Percentiles rank a stretch among this genome's conserved stretches.
These are phyloP conservation scores for Sphaeramia orbicularis DNA, from an alignment of 2,797 vertebrate species.

Conservation along the genomic window DNA sequence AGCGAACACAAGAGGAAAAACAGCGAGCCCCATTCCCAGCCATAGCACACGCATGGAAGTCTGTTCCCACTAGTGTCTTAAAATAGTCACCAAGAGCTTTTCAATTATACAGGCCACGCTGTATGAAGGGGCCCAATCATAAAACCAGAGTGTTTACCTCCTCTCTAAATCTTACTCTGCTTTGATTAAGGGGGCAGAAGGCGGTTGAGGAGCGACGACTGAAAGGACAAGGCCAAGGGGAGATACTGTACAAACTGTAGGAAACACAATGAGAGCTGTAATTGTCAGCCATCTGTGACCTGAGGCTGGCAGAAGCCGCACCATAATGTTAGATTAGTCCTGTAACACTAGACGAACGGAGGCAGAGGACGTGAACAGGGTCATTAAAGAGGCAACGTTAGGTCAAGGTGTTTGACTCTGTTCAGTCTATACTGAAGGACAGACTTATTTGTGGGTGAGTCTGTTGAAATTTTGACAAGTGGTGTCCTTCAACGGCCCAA, in stretches of 20 bases:
- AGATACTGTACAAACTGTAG: conserved; percentile 39
- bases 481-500: too few species aligned
- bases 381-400: conserved; percentile 45
- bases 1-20: conserved; percentile 48
- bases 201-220: conserved; percentile 57
- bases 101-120: conserved; percentile 83
- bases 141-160: conserved; percentile 85
- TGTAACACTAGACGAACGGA: conserved; percentile 40
- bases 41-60: conserved; percentile 69
- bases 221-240: conserved; percentile 42
- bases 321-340: conserved; percentile 42
- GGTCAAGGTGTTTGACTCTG: conserved; percentile 45
- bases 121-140: conserved; percentile 84
- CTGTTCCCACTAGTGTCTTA: conserved; percentile 82
- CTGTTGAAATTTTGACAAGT: background rate
- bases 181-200: conserved; percentile 79
- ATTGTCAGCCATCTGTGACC: conserved; percentile 70
- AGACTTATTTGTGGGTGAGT: too few species aligned
- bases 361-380: conserved; percentile 35
- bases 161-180: conserved; percentile 80
- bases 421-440: conserved; percentile 20
- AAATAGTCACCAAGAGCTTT: conserved; percentile 85
- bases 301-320: conserved; percentile 47
- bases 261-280: conserved; percentile 72
- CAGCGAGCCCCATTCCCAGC: conserved; percentile 71